A percentile compares a stretch with the other conserved stretches of the same genome.
Evolutionary conservation across 1,140 invertebrate species (phyloP).

Genomic region (Lethrus apterus): DNA sequence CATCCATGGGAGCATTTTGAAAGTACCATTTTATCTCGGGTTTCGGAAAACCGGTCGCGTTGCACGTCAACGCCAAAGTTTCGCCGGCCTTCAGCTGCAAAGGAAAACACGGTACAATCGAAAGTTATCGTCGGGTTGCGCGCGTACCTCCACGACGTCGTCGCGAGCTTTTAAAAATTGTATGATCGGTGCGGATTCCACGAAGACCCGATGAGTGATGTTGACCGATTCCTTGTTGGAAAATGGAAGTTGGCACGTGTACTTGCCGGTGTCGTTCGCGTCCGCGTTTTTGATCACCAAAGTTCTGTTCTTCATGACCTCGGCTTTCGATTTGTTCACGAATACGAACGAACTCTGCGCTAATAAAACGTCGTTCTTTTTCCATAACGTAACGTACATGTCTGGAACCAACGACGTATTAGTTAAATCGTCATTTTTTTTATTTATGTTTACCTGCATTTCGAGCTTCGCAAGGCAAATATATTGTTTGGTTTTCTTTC

Average conservation of each 20-base stretch:
- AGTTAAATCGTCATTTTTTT: too few species aligned
- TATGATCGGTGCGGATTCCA: conserved; percentile 1
- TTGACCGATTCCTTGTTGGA: not conserved
- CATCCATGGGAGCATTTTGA: conserved; percentile 19
- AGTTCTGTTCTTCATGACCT: not conserved
- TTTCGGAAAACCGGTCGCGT: conserved; percentile 27
- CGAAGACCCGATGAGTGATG: conserved; percentile 5
- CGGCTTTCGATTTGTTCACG: not conserved
- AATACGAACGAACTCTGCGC: conserved; percentile 2
- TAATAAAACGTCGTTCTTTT: conserved; percentile 2
- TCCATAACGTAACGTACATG: conserved; percentile 5
- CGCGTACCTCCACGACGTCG: not conserved
- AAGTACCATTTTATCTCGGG: conserved; percentile 27
- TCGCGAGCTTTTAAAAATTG: not conserved
- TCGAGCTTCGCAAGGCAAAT: too few species aligned
- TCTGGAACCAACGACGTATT: too few species aligned
- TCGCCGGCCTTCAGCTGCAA: conserved; percentile 27
- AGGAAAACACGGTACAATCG: too few species aligned
- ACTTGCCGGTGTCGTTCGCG: conserved; percentile 5
- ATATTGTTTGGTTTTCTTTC: too few species aligned
- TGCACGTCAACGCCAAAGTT: conserved; percentile 25
- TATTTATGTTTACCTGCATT: too few species aligned
- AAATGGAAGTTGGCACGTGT: conserved; percentile 1
- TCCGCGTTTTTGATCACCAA: conserved; percentile 2
- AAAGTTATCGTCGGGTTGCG: too few species aligned